Conservation (phyloP, 2,797 vertebrate genomes). For the Gymnoscopelus braueri region DNA sequence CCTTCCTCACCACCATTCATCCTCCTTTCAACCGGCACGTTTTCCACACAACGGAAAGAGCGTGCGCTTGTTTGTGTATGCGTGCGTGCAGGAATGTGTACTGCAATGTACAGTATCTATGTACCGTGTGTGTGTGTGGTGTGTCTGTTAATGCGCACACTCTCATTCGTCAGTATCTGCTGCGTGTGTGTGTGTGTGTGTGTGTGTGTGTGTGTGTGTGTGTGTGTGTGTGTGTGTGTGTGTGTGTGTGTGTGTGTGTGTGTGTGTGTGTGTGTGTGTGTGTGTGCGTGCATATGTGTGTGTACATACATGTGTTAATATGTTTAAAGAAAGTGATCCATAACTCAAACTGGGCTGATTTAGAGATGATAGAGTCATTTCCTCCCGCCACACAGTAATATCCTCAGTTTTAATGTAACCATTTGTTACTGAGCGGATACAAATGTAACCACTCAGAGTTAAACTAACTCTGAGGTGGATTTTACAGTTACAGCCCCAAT, state of each 20-base stretch:
- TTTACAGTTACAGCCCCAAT: no score
- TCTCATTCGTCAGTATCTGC: background rate
- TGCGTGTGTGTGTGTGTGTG: constrained; percentile 15
- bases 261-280: constrained; percentile 15
- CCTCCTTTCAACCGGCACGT: no score
- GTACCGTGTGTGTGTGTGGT: background rate
- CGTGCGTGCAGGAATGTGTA: background rate
- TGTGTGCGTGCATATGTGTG: constrained; percentile 31
- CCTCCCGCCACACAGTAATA: constrained; percentile 78
- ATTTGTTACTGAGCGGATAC: no score
- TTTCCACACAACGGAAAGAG: background rate
- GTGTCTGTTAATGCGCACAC: background rate
- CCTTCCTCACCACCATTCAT: no score
- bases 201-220: constrained; percentile 25
- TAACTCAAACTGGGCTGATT: constrained; percentile 76
- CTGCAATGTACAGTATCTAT: background rate
- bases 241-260: constrained; percentile 22
- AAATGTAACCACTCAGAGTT: no score
- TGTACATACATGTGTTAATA: background rate
- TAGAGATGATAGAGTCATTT: constrained; percentile 75
- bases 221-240: constrained; percentile 39
- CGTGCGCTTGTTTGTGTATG: background rate
- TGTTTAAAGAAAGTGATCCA: constrained; percentile 56
- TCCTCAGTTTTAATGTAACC: constrained; percentile 12
- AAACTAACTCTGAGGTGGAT: no score